Conservation (phyloP, 2,888 invertebrate species). For the Drosophila histrio region DNA sequence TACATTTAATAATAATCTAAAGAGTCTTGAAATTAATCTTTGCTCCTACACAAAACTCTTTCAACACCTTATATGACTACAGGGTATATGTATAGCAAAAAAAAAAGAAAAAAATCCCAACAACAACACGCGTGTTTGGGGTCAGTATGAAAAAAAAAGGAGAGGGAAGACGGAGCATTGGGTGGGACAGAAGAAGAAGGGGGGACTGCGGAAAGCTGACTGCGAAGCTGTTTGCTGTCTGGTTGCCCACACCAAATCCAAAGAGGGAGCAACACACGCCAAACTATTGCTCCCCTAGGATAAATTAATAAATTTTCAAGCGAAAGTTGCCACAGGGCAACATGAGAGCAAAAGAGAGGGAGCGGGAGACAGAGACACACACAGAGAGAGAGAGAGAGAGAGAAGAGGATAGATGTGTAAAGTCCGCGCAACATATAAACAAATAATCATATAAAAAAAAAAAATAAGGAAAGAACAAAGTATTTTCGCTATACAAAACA, state of each 20-base stretch:
- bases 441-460: constrained; percentile 40
- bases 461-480: constrained; percentile 9
- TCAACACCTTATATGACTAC: not conserved
- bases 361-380: not conserved
- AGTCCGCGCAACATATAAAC: constrained; percentile 53
- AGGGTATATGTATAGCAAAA: constrained; percentile 12
- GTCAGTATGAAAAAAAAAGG: not conserved
- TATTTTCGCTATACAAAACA: not conserved
- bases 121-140: constrained; percentile 16
- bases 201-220: not conserved
- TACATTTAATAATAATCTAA: no score
- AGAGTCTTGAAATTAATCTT: not conserved
- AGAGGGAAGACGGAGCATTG: not conserved
- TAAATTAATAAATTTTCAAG: constrained; percentile 77
- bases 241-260: constrained; percentile 30
- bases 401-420: not conserved
- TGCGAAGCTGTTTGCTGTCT: constrained; percentile 63
- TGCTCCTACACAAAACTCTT: not conserved
- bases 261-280: constrained; percentile 38
- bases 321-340: constrained; percentile 56
- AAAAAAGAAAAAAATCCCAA: not conserved
- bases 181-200: not conserved
- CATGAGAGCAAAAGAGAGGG: not conserved
- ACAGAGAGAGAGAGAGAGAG: not conserved
- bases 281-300: constrained; percentile 77